Conservation (phyloP, 2,888 invertebrate species). For the Leptinotarsa rubiginosa region DNA sequence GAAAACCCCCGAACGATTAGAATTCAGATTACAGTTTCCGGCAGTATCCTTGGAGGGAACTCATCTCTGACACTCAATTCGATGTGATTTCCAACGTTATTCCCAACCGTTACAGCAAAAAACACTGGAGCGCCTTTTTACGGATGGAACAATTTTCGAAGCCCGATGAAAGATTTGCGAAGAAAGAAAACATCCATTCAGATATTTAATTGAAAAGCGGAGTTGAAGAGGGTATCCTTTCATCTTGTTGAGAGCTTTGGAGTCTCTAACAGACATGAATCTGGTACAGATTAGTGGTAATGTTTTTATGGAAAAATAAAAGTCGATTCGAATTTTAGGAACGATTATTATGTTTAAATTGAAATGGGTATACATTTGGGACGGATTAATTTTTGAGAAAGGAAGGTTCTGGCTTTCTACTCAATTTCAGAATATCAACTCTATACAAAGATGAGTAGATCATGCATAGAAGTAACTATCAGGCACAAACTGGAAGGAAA, state of each 20-base stretch:
- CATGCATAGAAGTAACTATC: too few species aligned
- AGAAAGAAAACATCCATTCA: neutral
- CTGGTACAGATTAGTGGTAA: too few species aligned
- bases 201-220: neutral
- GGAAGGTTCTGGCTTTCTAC: too few species aligned
- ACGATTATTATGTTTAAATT: too few species aligned
- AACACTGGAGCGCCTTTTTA: neutral
- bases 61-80: neutral
- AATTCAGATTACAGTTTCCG: slow-evolving; percentile 16
- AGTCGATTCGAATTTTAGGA: too few species aligned
- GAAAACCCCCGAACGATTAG: slow-evolving; percentile 2
- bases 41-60: neutral
- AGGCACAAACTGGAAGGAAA: too few species aligned
- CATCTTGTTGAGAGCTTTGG: neutral
- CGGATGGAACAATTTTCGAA: neutral
- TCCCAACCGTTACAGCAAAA: neutral
- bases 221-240: neutral
- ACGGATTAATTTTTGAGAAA: too few species aligned
- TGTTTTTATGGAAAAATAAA: too few species aligned
- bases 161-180: neutral
- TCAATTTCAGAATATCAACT: too few species aligned
- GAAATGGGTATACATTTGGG: too few species aligned
- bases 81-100: neutral
- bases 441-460: too few species aligned
- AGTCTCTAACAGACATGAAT: neutral